phyloP scores from a whole-genome alignment of 2,797 vertebrate genomes.

The Moxostoma hubbsi region DNA sequence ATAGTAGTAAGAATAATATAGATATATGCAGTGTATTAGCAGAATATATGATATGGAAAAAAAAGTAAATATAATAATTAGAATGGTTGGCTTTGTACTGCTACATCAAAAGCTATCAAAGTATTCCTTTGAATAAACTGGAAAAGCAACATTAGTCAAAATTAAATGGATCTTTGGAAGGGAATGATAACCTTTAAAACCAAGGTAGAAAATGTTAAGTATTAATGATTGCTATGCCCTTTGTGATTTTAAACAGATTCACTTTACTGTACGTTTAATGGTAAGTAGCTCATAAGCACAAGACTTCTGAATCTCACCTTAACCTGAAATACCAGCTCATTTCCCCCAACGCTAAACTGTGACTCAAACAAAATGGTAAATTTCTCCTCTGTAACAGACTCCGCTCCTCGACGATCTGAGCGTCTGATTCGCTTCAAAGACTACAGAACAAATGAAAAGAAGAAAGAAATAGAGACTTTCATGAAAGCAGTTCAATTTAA shows the following conservation, averaged over 20 bases:
- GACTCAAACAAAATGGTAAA: slow-evolving; percentile 97
- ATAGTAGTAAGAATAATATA: too few species aligned
- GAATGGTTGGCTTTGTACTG: not conserved
- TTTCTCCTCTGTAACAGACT: slow-evolving; percentile 95
- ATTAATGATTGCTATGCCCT: too few species aligned
- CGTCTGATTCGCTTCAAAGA: slow-evolving; percentile 95
- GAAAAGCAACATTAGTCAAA: not conserved
- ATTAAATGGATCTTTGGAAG: not conserved
- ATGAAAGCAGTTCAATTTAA: not conserved
- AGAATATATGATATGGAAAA: too few species aligned
- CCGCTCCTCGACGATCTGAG: slow-evolving; percentile 90
- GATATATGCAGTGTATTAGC: too few species aligned
- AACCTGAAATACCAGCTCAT: slow-evolving; percentile 94
- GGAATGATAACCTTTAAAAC: too few species aligned
- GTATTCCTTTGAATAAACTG: not conserved
- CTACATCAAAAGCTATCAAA: not conserved
- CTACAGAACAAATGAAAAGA: slow-evolving; percentile 65
- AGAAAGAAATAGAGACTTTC: not conserved
- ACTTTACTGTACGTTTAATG: not conserved
- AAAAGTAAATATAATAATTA: not conserved
- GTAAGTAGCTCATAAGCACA: not conserved
- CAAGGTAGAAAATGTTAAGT: too few species aligned
- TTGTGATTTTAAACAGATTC: not conserved
- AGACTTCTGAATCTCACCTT: slow-evolving; percentile 77
- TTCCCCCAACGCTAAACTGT: slow-evolving; percentile 94